Base-by-base conservation (phyloP, 2,888 invertebrate species). In the Lepidocyrtoides sp. region DNA sequence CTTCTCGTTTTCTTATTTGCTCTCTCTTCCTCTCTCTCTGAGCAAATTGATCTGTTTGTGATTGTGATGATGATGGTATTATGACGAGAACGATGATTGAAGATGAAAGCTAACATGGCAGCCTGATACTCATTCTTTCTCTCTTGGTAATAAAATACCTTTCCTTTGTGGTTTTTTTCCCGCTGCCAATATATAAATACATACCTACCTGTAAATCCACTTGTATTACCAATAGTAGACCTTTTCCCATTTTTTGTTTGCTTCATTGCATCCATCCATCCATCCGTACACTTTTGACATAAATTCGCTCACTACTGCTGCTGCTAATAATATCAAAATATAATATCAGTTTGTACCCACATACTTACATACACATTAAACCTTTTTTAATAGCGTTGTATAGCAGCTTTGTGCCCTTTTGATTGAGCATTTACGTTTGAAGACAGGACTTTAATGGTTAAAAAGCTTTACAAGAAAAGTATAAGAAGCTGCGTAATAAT, bases 61-160 rank as follows among this genome's bases (percentile, higher is more conserved):
- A 60, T 60, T 20, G 26, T 60, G 60, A 60, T 60, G 26, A 26
- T 60, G 60, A 60, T 26, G 17, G 26, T 12, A 60, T 60, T 5
- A 60, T 60, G 60, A 60, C 10, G 4, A 60, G 20, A 26, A 26
- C 5, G 20, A 60, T 60, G 60, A 60, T 60, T 60, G 60, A 60
- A 60, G 60, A 60, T 60, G 60, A 60, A 60, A 60, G 60, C 60
- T 60, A 57, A 57, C 57, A 57, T 57, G 57, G 57, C 57, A 20
- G 36, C 36, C 36, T 8, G 8, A 14, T 48, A 12, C 2, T 5
- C 48, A 12, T 48, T 48, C 48, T 12, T 48, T 48, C 48, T 48
- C 14, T 12, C 12, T 48, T 5, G 4, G 48, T 57, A 57, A 20
- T 57, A 57, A 17, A 57, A 20, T 17, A 51, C 14, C n/a, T 51